A percentile compares a stretch with the other conserved stretches of the same genome.
Conservation (phyloP, 2,888 invertebrate genomes). For the Xanthorhoe designata region DNA sequence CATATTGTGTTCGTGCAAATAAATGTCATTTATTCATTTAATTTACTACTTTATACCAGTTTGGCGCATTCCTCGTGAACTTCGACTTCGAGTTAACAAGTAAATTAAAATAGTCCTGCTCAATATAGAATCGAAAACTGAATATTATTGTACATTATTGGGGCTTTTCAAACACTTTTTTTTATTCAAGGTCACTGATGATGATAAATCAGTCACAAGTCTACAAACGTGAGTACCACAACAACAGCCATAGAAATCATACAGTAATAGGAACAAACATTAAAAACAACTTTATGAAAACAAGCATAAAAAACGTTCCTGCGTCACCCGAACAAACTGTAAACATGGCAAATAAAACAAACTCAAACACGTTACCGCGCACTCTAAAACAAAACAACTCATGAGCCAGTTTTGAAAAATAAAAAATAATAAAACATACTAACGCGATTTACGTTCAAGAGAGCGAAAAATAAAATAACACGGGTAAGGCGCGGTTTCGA, state of each 20-base stretch:
- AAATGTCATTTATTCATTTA: no score
- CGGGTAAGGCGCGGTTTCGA: slow-evolving; percentile 77
- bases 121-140: no score
- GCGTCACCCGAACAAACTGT: slow-evolving; percentile 36
- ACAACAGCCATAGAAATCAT: slow-evolving; percentile 1
- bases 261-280: slow-evolving; percentile 18
- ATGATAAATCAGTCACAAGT: background rate
- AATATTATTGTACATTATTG: no score
- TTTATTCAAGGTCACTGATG: background rate
- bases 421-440: slow-evolving; percentile 41
- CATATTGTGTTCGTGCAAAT: no score
- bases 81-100: no score
- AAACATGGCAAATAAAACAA: slow-evolving; percentile 44
- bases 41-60: no score
- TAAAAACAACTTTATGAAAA: slow-evolving; percentile 34
- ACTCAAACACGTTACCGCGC: slow-evolving; percentile 41
- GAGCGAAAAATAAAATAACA: slow-evolving; percentile 83
- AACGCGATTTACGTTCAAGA: slow-evolving; percentile 67
- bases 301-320: slow-evolving; percentile 40
- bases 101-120: no score
- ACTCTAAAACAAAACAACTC: slow-evolving; percentile 43
- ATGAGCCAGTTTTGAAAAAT: slow-evolving; percentile 40
- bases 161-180: no score
- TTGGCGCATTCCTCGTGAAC: no score
- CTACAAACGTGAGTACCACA: background rate